Conservation (phyloP, 2,113 vertebrate species). For the Chamaetylas fuelleborni region DNA sequence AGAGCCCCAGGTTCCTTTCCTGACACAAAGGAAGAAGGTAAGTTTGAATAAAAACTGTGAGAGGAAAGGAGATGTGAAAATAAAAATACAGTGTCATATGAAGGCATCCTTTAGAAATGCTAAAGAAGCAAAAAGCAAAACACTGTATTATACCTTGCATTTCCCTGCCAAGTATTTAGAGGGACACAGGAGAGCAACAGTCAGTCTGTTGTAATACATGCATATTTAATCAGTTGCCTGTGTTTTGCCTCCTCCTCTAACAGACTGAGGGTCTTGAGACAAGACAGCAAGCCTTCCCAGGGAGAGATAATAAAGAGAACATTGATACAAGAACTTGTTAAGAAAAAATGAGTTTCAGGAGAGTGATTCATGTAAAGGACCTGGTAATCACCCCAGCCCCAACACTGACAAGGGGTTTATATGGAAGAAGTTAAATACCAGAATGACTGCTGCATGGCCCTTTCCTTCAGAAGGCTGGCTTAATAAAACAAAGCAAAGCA, state of each 20-base stretch:
- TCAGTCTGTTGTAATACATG: not conserved
- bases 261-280: not conserved
- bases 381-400: not conserved
- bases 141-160: not conserved
- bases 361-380: constrained; percentile 16
- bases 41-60: not conserved
- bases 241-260: not conserved
- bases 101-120: not conserved
- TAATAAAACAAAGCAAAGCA: constrained; percentile 20
- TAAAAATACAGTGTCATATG: not conserved
- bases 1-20: not conserved
- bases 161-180: not conserved
- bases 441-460: not conserved
- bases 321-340: constrained; percentile 3
- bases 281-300: not conserved
- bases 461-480: not conserved
- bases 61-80: not conserved
- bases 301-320: not conserved
- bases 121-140: not conserved
- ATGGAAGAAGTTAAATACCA: not conserved
- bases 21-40: not conserved
- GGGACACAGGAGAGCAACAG: not conserved
- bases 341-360: constrained; percentile 24
- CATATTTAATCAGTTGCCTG: not conserved
- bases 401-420: not conserved